Percentiles rank a stretch among this genome's conserved stretches.
Evolutionary conservation across 2,797 vertebrate species (phyloP).

Genomic region (Diplodus sargus): DNA sequence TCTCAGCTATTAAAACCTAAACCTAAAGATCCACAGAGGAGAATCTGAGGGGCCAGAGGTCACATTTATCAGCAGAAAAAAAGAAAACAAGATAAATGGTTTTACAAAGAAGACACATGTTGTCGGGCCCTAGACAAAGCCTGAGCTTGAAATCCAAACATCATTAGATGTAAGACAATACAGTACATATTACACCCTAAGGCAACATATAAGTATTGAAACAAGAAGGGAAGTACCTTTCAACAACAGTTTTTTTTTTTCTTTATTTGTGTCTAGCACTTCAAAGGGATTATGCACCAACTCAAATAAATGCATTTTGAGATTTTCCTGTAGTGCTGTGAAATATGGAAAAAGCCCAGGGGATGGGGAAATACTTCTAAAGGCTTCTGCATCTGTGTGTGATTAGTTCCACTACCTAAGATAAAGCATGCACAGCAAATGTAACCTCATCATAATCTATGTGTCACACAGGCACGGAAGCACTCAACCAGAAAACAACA

Average conservation of each 20-base stretch:
- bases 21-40: slow-evolving; percentile 43
- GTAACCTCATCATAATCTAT: slow-evolving; percentile 73
- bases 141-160: slow-evolving; percentile 73
- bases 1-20: slow-evolving; percentile 47
- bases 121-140: slow-evolving; percentile 41
- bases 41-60: slow-evolving; percentile 42
- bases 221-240: slow-evolving; percentile 64
- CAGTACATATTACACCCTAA: slow-evolving; percentile 61
- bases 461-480: slow-evolving; percentile 64
- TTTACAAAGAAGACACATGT: slow-evolving; percentile 49
- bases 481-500: slow-evolving; percentile 63
- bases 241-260: slow-evolving; percentile 52
- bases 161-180: slow-evolving; percentile 70
- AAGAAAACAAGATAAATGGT: slow-evolving; percentile 36
- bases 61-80: slow-evolving; percentile 28
- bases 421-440: slow-evolving; percentile 74
- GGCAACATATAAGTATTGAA: slow-evolving; percentile 68
- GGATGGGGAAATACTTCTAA: slow-evolving; percentile 52
- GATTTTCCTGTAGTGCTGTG: slow-evolving; percentile 55
- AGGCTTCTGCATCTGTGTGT: slow-evolving; percentile 72
- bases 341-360: slow-evolving; percentile 59
- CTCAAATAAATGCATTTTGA: slow-evolving; percentile 64
- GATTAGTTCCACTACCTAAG: slow-evolving; percentile 81
- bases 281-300: slow-evolving; percentile 59
- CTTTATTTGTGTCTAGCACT: slow-evolving; percentile 64